Base-by-base conservation (phyloP, 2,888 invertebrate genomes). In the Molorchus minor region DNA sequence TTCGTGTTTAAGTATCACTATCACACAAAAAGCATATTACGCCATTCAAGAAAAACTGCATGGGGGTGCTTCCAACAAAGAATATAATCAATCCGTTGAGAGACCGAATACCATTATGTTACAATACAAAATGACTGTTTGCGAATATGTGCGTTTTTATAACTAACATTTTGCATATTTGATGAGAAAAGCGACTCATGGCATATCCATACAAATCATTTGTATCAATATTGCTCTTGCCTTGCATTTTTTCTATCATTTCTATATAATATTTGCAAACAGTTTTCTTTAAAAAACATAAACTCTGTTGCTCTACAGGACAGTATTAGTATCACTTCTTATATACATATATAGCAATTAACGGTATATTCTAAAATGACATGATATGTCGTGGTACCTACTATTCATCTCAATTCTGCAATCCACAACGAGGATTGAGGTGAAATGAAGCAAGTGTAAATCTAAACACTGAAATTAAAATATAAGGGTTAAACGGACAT, bases 361-460 rank as follows among this genome's bases (percentile, higher is more conserved):
- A 56, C 56, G 19, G 16, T n/a, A 46, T n/a, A 41, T 38, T 46
- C 12, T 41, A 21, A 41, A 56, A 41, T 43, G 21, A 49, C 44
- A 13, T 33, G 33, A 30, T 12, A 17, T 21, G 21, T 13, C 19
- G 36, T 16, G 13, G 29, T 33, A n/a, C n/a, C n/a, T 8, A 16
- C 20, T 15, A 13, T 17, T 43, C 56, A 53, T 62, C 61, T 63
- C 65, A 55, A 56, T 19, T 57, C 61, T 60, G 20, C 65, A 54
- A 65, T 65, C 62, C 61, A 35, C 25, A 20, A 25, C 21, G 16
- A 38, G 56, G 65, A 65, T 63, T 45, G 58, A 63, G 59, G 30
- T 20, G 65, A 65, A 58, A 63, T 46, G 49, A 29, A 33, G 30
- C 30, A 36, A n/a, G 4, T 53, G 15, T 43, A 30, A 44, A 38